phyloP scores from a whole-genome alignment of 1,140 invertebrate genomes.

The Centruroides vittatus region DNA sequence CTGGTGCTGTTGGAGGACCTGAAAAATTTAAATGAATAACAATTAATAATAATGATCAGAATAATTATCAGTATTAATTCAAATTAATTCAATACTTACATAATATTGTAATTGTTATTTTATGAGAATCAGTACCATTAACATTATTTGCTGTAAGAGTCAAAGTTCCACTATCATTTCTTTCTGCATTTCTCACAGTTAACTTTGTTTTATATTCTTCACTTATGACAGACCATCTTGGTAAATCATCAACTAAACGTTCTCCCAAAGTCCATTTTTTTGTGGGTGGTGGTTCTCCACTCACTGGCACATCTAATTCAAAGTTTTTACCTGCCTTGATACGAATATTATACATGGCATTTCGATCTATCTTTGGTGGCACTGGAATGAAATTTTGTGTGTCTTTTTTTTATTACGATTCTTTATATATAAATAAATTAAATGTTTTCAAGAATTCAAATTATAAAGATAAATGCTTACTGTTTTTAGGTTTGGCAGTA shows the following conservation, averaged over 20 bases:
- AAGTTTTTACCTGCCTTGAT: conserved; percentile 83
- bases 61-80: not conserved
- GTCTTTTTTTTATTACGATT: too few species aligned
- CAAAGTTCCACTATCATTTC: conserved; percentile 60
- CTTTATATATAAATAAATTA: too few species aligned
- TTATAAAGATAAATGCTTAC: too few species aligned
- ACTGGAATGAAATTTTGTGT: conserved; percentile 35
- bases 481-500: conserved; percentile 76
- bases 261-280: conserved; percentile 86
- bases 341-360: conserved; percentile 83
- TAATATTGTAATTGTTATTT: conserved; percentile 72
- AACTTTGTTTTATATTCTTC: conserved; percentile 80
- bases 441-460: too few species aligned
- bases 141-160: conserved; percentile 74
- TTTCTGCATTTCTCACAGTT: conserved; percentile 69
- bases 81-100: conserved; percentile 32
- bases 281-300: conserved; percentile 80
- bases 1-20: conserved; percentile 68
- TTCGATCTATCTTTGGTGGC: conserved; percentile 87
- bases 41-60: not conserved
- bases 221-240: conserved; percentile 66
- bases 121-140: conserved; percentile 76
- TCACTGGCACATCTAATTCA: conserved; percentile 85
- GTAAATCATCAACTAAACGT: conserved; percentile 55
- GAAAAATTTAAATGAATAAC: conserved; percentile 7